phyloP scores from a whole-genome alignment of 2,797 vertebrate species.

The Phrynocephalus vlangalii region DNA sequence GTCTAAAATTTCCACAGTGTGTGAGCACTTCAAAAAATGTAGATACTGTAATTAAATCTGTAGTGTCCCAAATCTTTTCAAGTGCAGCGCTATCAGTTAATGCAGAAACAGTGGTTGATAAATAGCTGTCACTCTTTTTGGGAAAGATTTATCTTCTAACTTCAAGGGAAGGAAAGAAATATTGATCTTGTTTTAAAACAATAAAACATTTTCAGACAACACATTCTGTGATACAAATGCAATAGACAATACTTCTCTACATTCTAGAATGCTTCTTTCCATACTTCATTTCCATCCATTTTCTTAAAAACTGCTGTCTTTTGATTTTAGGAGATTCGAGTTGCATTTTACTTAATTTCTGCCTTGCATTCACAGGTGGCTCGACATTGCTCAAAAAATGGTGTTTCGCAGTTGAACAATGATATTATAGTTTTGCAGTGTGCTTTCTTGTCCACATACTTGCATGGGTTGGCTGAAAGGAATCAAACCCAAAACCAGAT shows the following conservation, averaged over 20 bases:
- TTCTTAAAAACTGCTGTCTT: not conserved
- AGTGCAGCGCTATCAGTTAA: not conserved
- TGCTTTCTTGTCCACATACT: fast-evolving
- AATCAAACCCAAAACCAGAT: conserved; percentile 3
- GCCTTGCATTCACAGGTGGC: conserved; percentile 9
- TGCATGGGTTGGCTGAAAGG: conserved; percentile 13
- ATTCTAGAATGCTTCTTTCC: too few species aligned
- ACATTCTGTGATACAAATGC: too few species aligned
- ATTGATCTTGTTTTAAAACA: not conserved
- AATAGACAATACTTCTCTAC: too few species aligned
- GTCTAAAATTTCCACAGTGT: not conserved
- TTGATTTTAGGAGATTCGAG: not conserved
- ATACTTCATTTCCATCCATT: not conserved
- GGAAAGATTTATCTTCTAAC: not conserved
- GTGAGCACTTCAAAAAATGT: not conserved
- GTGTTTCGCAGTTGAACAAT: not conserved
- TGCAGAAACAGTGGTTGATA: not conserved
- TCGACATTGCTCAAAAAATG: not conserved
- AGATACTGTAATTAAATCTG: not conserved
- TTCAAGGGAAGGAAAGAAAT: too few species aligned
- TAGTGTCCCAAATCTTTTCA: not conserved
- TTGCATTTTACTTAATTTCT: not conserved
- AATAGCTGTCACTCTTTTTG: not conserved
- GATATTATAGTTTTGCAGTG: not conserved
- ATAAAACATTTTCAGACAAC: not conserved